Evolutionary conservation across 1,140 invertebrate species (phyloP).

Genomic region (Drosophila malerkotliana): DNA sequence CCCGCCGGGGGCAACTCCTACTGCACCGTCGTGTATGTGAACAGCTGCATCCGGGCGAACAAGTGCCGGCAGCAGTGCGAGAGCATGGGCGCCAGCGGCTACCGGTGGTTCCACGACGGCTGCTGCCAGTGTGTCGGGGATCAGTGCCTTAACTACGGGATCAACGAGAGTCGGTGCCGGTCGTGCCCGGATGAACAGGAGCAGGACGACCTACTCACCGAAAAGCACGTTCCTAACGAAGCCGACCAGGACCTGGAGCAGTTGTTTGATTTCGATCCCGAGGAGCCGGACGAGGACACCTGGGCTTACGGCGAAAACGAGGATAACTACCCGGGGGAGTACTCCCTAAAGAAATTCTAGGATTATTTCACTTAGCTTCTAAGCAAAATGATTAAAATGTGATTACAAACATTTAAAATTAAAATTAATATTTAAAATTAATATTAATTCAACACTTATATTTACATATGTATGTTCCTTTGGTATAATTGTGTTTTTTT

Average conservation of each 20-base stretch:
- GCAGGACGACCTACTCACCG: slow-evolving; percentile 20
- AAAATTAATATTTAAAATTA: not conserved
- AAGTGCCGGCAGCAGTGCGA: slow-evolving; percentile 87
- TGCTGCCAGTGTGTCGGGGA: slow-evolving; percentile 97
- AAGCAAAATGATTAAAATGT: not conserved
- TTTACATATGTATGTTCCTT: too few species aligned
- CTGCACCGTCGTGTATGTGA: slow-evolving; percentile 96
- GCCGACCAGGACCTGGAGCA: slow-evolving; percentile 60
- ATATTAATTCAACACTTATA: not conserved
- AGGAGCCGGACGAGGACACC: slow-evolving; percentile 59
- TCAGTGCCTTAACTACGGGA: slow-evolving; percentile 95
- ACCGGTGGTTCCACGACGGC: slow-evolving; percentile 96
- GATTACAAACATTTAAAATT: not conserved
- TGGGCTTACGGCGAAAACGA: slow-evolving; percentile 71
- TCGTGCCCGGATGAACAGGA: slow-evolving; percentile 73
- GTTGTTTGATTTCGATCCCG: slow-evolving; percentile 35
- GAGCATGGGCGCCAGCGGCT: slow-evolving; percentile 82
- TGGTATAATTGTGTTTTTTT: too few species aligned
- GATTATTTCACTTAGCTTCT: not conserved
- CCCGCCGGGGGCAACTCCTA: slow-evolving; percentile 87
- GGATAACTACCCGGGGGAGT: slow-evolving; percentile 6
- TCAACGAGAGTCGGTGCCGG: slow-evolving; percentile 89
- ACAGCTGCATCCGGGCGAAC: slow-evolving; percentile 93
- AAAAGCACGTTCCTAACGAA: slow-evolving; percentile 29
- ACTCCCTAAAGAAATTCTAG: not conserved